phyloP scores from a whole-genome alignment of 2,888 invertebrate genomes.

The Pasiphila rectangulata region DNA sequence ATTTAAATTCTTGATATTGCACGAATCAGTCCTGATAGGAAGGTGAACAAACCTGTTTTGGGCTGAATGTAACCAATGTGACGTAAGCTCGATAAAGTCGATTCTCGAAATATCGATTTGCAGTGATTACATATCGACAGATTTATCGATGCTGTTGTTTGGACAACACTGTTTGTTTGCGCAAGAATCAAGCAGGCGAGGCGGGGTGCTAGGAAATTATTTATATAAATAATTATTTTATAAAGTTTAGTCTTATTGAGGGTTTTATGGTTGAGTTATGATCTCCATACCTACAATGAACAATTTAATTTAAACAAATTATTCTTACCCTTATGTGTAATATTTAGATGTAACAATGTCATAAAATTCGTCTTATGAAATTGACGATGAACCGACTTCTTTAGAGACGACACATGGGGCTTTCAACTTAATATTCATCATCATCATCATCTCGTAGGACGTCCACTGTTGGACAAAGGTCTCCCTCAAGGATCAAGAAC shows the following conservation, averaged over 20 bases:
- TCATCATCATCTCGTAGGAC: too few species aligned
- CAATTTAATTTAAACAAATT: too few species aligned
- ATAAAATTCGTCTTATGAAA: too few species aligned
- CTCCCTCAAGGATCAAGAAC: too few species aligned
- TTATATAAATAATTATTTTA: background rate
- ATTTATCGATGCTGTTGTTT: conserved; percentile 45
- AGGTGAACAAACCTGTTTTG: conserved; percentile 17
- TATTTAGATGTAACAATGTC: too few species aligned
- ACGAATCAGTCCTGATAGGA: background rate
- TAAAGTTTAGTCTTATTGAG: background rate
- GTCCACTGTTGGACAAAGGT: too few species aligned
- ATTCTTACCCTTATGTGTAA: too few species aligned
- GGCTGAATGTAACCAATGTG: conserved; percentile 4
- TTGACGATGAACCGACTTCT: too few species aligned
- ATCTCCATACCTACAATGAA: too few species aligned
- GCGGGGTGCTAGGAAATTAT: conserved; percentile 3
- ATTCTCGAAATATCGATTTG: conserved; percentile 28
- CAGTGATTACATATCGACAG: conserved; percentile 31
- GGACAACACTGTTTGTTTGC: conserved; percentile 40
- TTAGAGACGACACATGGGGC: too few species aligned
- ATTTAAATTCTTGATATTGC: background rate
- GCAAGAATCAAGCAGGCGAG: conserved; percentile 6
- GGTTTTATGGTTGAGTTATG: too few species aligned
- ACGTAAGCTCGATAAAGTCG: conserved; percentile 24
- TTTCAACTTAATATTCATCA: too few species aligned